Percentiles rank a stretch among this genome's conserved stretches.
phyloP scores from a whole-genome alignment of 2,888 invertebrate species.

The Harpalus rufipes region DNA sequence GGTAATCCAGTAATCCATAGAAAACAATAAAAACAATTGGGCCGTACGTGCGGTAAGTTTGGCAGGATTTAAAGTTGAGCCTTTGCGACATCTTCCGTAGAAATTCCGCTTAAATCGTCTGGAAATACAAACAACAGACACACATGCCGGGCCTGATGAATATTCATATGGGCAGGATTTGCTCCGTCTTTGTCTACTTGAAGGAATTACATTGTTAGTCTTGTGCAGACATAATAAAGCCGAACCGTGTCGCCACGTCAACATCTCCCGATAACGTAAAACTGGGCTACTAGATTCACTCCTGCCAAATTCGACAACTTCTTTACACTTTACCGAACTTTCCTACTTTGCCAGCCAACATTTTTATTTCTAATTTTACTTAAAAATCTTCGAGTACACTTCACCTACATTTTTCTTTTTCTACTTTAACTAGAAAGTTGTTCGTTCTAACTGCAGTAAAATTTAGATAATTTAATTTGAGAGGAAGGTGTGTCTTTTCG shows the following conservation, averaged over 20 bases:
- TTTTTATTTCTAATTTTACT: not conserved
- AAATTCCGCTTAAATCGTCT: constrained; percentile 58
- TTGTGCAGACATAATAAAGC: constrained; percentile 66
- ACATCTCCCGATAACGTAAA: constrained; percentile 38
- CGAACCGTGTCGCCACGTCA: constrained; percentile 47
- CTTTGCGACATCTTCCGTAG: constrained; percentile 17
- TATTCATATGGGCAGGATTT: constrained; percentile 64
- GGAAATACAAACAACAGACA: constrained; percentile 62
- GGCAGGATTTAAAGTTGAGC: constrained; percentile 37
- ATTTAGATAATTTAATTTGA: too few species aligned
- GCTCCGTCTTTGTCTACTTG: constrained; percentile 56
- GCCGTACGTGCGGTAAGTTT: constrained; percentile 39
- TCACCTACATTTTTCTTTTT: not conserved
- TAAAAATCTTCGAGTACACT: not conserved
- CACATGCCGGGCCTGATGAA: constrained; percentile 59
- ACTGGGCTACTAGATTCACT: constrained; percentile 9
- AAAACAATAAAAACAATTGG: constrained; percentile 28
- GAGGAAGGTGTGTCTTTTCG: too few species aligned
- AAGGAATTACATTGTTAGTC: constrained; percentile 66
- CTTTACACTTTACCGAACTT: not conserved
- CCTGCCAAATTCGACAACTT: constrained; percentile 6
- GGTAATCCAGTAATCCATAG: not conserved
- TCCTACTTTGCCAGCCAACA: constrained; percentile 14
- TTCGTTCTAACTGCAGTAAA: not conserved
- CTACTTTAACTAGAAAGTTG: not conserved